Conservation (phyloP, 2,888 invertebrate species). For the Apocheima hispidaria region DNA sequence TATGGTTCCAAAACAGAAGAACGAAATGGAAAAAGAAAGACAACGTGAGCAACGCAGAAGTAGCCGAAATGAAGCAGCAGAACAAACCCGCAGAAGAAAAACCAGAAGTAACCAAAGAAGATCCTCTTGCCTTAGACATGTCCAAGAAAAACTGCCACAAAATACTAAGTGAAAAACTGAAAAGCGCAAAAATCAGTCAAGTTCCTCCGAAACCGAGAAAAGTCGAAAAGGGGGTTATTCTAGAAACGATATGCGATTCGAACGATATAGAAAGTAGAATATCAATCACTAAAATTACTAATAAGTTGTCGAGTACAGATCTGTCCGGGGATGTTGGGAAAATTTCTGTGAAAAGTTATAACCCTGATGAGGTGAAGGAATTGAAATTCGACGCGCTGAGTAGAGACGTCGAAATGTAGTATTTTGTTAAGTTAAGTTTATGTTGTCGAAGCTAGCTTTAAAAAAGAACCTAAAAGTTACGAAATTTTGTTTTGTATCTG, state of each 20-base stretch:
- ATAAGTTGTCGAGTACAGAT: conserved; percentile 77
- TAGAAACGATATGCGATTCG: conserved; percentile 73
- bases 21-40: conserved; percentile 95
- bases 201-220: conserved; percentile 68
- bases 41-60: conserved; percentile 95
- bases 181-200: conserved; percentile 64
- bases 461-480: background rate
- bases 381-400: conserved; percentile 70
- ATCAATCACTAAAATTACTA: conserved; percentile 83
- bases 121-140: conserved; percentile 77
- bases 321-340: conserved; percentile 59
- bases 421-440: conserved; percentile 36
- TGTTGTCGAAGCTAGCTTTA: conserved; percentile 4
- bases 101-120: conserved; percentile 63
- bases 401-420: conserved; percentile 78
- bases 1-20: conserved; percentile 95
- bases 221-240: conserved; percentile 72
- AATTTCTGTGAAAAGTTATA: conserved; percentile 76
- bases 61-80: conserved; percentile 91
- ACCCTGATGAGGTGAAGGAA: conserved; percentile 77
- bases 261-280: conserved; percentile 82
- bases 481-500: background rate
- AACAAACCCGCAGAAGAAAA: conserved; percentile 69
- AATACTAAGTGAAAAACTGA: conserved; percentile 74
- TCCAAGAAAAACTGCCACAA: conserved; percentile 77